Conservation (phyloP, 2,797 vertebrate species). For the Mallotus villosus region DNA sequence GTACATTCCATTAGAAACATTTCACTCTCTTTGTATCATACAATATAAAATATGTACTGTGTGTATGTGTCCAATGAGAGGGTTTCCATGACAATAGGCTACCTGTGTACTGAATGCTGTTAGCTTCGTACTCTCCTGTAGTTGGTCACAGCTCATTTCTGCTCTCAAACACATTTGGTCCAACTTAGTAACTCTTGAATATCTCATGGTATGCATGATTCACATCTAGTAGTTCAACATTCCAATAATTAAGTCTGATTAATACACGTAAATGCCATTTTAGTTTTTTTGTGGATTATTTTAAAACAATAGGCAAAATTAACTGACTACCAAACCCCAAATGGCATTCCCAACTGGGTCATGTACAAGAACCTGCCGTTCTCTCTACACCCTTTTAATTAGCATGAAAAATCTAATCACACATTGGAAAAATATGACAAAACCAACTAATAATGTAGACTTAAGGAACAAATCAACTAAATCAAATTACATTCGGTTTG, state of each 20-base stretch:
- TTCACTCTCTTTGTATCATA: slow-evolving; percentile 11
- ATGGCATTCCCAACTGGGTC: neutral
- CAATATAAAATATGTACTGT: slow-evolving; percentile 24
- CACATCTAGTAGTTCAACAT: slow-evolving; percentile 36
- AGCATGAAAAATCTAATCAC: slow-evolving; percentile 40
- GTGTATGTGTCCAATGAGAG: neutral
- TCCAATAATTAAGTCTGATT: slow-evolving; percentile 12
- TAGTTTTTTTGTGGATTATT: slow-evolving; percentile 8
- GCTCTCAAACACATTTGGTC: slow-evolving; percentile 41
- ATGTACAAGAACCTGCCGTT: neutral
- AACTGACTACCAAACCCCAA: slow-evolving; percentile 3
- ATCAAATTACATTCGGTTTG: slow-evolving; percentile 47
- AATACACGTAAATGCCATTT: slow-evolving; percentile 9
- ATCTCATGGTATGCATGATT: slow-evolving; percentile 47
- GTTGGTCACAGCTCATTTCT: slow-evolving; percentile 32
- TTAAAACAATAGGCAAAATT: neutral
- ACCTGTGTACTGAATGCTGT: neutral
- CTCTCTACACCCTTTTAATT: slow-evolving; percentile 19
- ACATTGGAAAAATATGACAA: slow-evolving; percentile 27
- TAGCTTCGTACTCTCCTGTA: slow-evolving; percentile 8
- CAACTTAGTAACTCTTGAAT: slow-evolving; percentile 8
- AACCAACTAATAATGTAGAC: slow-evolving; percentile 37
- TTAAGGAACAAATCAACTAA: slow-evolving; percentile 38
- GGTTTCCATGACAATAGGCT: neutral
- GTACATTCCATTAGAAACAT: slow-evolving; percentile 32